phyloP scores from a whole-genome alignment of 2,797 vertebrate species.

The Anguilla pacifica region DNA sequence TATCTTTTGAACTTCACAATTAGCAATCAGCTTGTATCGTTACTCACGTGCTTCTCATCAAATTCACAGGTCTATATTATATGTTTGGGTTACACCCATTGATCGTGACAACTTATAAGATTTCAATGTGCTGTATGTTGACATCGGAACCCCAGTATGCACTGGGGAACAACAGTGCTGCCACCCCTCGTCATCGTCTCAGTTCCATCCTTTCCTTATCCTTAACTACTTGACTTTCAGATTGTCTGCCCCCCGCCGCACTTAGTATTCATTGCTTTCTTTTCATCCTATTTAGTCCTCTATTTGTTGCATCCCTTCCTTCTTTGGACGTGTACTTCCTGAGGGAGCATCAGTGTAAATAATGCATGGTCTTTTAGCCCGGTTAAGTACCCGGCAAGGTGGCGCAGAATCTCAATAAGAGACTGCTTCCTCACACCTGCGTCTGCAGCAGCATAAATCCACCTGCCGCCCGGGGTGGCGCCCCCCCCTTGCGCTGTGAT shows the following conservation, averaged over 20 bases:
- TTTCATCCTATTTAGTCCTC: neutral
- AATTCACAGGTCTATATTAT: neutral
- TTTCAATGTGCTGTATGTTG: neutral
- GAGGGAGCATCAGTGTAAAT: neutral
- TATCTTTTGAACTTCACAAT: neutral
- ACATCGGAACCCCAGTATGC: neutral
- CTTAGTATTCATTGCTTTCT: conserved; percentile 17
- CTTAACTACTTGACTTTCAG: neutral
- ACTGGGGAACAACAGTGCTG: neutral
- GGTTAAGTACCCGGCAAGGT: neutral
- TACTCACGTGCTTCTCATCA: neutral
- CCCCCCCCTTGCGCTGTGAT: neutral
- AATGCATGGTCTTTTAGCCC: neutral
- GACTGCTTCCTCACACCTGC: neutral
- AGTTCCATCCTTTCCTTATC: too few relatives aligned
- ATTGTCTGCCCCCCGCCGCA: neutral
- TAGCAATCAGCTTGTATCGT: neutral
- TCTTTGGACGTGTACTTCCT: neutral
- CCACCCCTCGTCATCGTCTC: neutral
- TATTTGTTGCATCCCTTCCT: neutral
- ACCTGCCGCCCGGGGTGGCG: neutral
- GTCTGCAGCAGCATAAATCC: neutral
- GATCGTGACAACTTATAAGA: neutral
- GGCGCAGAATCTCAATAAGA: neutral
- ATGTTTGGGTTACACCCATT: neutral